These are phyloP conservation scores for Gastrophryne carolinensis DNA, from an alignment of 2,797 vertebrate species.

Conservation along the genomic window DNA sequence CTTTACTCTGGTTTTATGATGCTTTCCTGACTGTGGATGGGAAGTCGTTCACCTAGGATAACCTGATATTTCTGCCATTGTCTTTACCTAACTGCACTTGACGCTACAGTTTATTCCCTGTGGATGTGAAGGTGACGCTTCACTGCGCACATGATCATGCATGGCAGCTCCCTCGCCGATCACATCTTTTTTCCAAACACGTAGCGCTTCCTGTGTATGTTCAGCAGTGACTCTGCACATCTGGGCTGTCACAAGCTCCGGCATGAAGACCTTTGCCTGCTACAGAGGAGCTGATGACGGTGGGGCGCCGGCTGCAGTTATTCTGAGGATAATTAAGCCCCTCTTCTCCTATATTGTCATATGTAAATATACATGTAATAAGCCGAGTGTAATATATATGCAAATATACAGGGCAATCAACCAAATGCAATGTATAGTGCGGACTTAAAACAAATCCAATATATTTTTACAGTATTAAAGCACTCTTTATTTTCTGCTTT, in stretches of 20 bases:
- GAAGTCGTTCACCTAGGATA: conserved; percentile 15
- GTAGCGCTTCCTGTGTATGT: neutral
- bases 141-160: conserved; percentile 12
- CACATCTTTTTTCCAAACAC: conserved; percentile 11
- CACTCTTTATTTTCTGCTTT: too few relatives aligned
- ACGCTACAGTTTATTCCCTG: neutral
- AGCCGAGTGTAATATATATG: too few relatives aligned
- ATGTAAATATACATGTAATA: too few relatives aligned
- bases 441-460: too few relatives aligned
- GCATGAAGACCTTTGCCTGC: neutral
- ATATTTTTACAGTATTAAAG: too few relatives aligned
- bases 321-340: too few relatives aligned
- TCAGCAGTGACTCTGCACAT: neutral
- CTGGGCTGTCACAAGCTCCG: neutral
- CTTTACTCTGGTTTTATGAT: too few relatives aligned
- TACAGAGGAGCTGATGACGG: neutral
- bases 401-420: too few relatives aligned
- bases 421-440: too few relatives aligned
- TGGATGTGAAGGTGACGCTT: conserved; percentile 15
- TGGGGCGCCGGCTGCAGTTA: neutral
- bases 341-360: too few relatives aligned
- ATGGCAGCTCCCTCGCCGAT: neutral
- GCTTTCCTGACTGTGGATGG: too few relatives aligned
- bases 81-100: conserved; percentile 8
- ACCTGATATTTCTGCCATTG: conserved; percentile 5